Percentiles rank a stretch among this genome's conserved stretches.
phyloP scores from a whole-genome alignment of 37 sponge, comb jelly and placozoan genomes.

The Tethya wilhelma region DNA sequence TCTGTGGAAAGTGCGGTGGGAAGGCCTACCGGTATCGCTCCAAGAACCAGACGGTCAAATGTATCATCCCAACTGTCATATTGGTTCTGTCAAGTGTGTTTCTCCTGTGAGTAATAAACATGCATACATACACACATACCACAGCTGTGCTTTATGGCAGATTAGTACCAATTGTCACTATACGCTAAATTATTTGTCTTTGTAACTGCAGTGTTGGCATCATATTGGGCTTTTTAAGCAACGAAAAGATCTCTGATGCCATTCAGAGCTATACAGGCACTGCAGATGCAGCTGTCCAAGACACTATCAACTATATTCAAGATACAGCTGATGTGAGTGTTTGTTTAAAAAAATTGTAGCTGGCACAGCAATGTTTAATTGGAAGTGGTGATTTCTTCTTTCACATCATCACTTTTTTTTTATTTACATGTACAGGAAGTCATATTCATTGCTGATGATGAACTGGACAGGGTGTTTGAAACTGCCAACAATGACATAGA shows the following conservation, averaged over 20 bases:
- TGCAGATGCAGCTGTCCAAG: neutral
- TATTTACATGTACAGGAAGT: constrained; percentile 12
- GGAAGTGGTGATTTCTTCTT: neutral
- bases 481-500: neutral
- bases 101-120: constrained; percentile 17
- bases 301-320: constrained; percentile 14
- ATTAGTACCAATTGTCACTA: too few species aligned
- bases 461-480: constrained; percentile 4
- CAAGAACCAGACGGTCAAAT: constrained; percentile 30
- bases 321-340: constrained; percentile 3
- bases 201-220: constrained; percentile 13
- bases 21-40: neutral
- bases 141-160: too few species aligned
- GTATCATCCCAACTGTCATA: constrained; percentile 2
- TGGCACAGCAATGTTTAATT: too few species aligned
- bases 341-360: too few species aligned
- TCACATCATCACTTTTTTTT: neutral
- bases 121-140: too few species aligned
- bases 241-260: neutral
- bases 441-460: neutral
- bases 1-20: constrained; percentile 25
- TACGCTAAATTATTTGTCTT: too few species aligned
- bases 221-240: constrained; percentile 8
- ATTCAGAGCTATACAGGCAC: neutral
- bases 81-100: neutral